Base-by-base conservation (phyloP, 2,113 vertebrate genomes). In the Ptilonorhynchus violaceus region DNA sequence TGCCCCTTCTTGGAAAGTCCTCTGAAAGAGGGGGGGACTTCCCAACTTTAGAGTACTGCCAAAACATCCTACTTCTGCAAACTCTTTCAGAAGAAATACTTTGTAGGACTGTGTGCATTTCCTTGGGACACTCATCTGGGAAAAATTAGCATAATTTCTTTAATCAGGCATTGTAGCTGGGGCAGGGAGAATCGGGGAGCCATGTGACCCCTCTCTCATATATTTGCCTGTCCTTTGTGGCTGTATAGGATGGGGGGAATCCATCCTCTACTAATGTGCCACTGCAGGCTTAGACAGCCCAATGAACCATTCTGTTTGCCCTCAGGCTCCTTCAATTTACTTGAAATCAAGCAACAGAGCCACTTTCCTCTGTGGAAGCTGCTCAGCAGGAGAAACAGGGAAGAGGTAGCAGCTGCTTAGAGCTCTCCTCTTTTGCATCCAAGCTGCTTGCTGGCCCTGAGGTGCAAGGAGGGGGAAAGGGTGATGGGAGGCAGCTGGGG, bases 401-500 rank as follows among this genome's bases (percentile, higher is more conserved):
- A 86, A 88, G 59, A 85, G 33, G 47, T 44, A 77, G 85, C 70
- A 90, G 90, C 92, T 94, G 92, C 88, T 85, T 12, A 30, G 75
- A 76, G 63, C 55, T 86, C 72, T 88, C 78, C 30, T 35, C 0
- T 22, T 88, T 86, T 77, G 52, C 82, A 80, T 83, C 76, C 0
- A 31, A 89, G 83, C 72, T 81, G 63, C 86, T 96, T 2, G 1
- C 64, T 77, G 93, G 90, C 82, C 90, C 82, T 39, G 92, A 88
- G 82, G 85, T 87, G 76, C 69, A 72, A 91, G 80, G 80, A 93
- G 91, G 91, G 94, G 84, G 88, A 97, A 92, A 92, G 88, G 90
- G 64, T 96, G 95, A 97, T 84, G 93, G 82, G 85, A 95, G 88
- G 93, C 96, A 97, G 96, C 95, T 96, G 96, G 94, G 92, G 88